Base-by-base conservation (phyloP, 2,797 vertebrate genomes). In the Amazona finschi region DNA sequence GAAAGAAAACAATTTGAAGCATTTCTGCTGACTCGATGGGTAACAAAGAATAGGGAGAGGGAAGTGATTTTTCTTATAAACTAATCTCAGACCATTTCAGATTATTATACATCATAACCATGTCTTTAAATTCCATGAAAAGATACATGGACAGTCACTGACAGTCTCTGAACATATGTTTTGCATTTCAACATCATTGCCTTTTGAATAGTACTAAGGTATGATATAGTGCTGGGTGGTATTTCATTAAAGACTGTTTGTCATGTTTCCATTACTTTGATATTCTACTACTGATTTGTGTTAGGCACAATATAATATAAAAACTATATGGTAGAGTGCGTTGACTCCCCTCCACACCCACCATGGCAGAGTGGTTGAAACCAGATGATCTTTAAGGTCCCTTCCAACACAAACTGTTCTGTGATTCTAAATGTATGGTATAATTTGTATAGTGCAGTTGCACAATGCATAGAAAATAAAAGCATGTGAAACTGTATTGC, bases 161-260 rank as follows among this genome's bases (percentile, higher is more conserved):
- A 31, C 22, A 62, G 31, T 55, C 43, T 73, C 39, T 47, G 33
- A 55, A 70, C 20, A 19, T 33, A 36, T 31, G 43, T 28, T 94
- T 90, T 46, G n/a, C 5, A 6, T 79, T 87, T 86, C 21, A 47
- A 47, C 12, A 19, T 49, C 7, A 72, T 69, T 1, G 4, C 14
- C 2, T 71, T 77, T 27, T 66, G 21, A 72, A 43, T 6, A 57
- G 3, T 17, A 46, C 10, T 49, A 69, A 71, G 46, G 27, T 33
- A 24, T 15, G 3, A 1, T 55, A 30, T 9, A 81, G 6, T 25
- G 21, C 13, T 58, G 2, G 3, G 7, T 36, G 13, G 1, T 10
- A 61, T 91, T 81, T 36, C 50, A 6, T 46, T 13, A 57, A 80
- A 78, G 15, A 41, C 9, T 65, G 11, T 52, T 39, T 47, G 9